A percentile compares a stretch with the other conserved stretches of the same genome.
phyloP scores from a whole-genome alignment of 1,140 invertebrate species.

The Polyergus mexicanus region DNA sequence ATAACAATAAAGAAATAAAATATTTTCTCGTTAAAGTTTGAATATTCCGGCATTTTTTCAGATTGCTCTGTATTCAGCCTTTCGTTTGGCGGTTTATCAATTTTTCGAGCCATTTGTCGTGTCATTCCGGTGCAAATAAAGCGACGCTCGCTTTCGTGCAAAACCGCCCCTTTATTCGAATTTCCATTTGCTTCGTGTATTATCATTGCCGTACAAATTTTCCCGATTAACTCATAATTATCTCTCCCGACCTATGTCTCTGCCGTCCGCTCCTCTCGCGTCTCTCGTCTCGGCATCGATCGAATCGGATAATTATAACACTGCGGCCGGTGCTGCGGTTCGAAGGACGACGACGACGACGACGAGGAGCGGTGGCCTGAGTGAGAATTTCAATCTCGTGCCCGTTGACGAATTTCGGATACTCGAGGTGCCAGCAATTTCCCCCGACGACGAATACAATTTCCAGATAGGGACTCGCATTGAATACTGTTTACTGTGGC shows the following conservation, averaged over 20 bases:
- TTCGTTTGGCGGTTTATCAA: constrained; percentile 40
- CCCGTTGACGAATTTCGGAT: constrained; percentile 54
- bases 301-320: constrained; percentile 76
- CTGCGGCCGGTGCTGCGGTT: constrained; percentile 69
- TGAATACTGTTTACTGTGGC: constrained; percentile 47
- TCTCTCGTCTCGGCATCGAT: constrained; percentile 68
- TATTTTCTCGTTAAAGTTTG: background rate
- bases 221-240: constrained; percentile 69
- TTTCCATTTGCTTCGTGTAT: constrained; percentile 63
- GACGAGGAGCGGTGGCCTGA: constrained; percentile 47
- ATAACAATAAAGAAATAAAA: constrained; percentile 5
- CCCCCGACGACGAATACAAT: constrained; percentile 57
- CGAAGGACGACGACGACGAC: constrained; percentile 61
- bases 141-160: background rate
- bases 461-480: constrained; percentile 55
- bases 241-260: constrained; percentile 47
- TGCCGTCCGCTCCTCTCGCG: constrained; percentile 25
- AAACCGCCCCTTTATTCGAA: constrained; percentile 56
- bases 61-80: constrained; percentile 18
- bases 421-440: constrained; percentile 63
- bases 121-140: constrained; percentile 47
- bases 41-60: constrained; percentile 11
- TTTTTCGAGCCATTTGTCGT: constrained; percentile 56
- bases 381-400: constrained; percentile 60
- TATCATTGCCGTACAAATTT: constrained; percentile 72